Evolutionary conservation across 2,888 invertebrate species (phyloP), one percentile per base, ranked within the genome.

Genomic region (Drosophila fungiperda): DNA sequence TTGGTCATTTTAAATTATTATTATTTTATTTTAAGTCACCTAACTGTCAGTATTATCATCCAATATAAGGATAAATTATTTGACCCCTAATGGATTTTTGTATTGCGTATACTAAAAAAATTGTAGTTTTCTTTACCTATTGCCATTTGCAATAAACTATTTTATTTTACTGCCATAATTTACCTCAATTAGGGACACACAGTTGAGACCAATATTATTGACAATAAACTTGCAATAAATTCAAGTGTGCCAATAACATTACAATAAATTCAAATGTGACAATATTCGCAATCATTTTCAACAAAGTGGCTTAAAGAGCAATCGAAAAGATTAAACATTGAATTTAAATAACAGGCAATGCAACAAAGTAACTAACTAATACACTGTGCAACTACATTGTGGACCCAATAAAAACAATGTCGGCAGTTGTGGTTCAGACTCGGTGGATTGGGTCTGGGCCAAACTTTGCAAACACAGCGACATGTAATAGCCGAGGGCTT

Each of bases 401-500:
- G 26, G n/a, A 32, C 15, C 20, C n/a, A 38, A 32, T 4, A 45
- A 33, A 70, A 50, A 8, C 70, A 57, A 52, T 12, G 36, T 33
- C 48, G 49, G 61, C 60, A 61, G 20, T 42, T 58, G 33, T 65
- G 57, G 29, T 36, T 32, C n/a, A 40, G 35, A 17, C 61, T 53
- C 7, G 38, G 54, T 12, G 40, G 40, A 38, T 29, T 4, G 3
- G 53, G 64, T 42, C 23, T 17, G 23, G 17, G 26, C n/a, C 64
- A 57, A 63, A 55, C 35, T 59, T 59, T 1, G 20, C 38, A 55
- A 55, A 58, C 52, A 36, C 49, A 58, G 60, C 68, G 54, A 60
- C 70, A 66, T 78, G 73, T 82, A 70, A 68, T 57, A 72, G 75
- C 78, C 68, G 66, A 50, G 65, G 67, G 57, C 57, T 71, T 58